Conservation (phyloP, 1,140 invertebrate genomes). For the Trachymyrmex septentrionalis region DNA sequence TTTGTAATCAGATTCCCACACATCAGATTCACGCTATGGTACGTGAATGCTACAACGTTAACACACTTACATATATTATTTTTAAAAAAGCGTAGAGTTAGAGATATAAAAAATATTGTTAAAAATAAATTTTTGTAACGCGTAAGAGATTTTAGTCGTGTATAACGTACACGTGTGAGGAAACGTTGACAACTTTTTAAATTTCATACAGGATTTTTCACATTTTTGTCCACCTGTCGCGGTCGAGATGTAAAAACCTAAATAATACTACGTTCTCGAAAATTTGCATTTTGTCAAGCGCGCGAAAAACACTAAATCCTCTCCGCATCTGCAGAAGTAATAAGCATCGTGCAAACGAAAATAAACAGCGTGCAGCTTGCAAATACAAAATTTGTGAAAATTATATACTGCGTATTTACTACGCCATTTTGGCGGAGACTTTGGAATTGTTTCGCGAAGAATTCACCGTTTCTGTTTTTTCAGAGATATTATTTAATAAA, state of each 20-base stretch:
- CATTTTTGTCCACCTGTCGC: slow-evolving; percentile 36
- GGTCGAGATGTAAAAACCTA: slow-evolving; percentile 44
- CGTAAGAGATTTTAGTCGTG: slow-evolving; percentile 42
- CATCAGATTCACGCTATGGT: neutral
- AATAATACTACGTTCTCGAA: slow-evolving; percentile 40
- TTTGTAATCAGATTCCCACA: slow-evolving; percentile 8
- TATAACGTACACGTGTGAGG: slow-evolving; percentile 10
- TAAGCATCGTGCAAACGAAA: slow-evolving; percentile 23
- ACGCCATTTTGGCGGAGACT: neutral
- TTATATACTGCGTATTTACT: neutral
- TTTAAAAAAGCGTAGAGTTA: neutral
- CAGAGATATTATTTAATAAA: slow-evolving; percentile 54
- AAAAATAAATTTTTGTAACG: slow-evolving; percentile 47
- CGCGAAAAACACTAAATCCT: slow-evolving; percentile 34
- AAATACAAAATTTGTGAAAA: slow-evolving; percentile 26
- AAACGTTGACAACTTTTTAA: slow-evolving; percentile 61
- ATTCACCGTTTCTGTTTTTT: slow-evolving; percentile 2
- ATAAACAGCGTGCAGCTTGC: slow-evolving; percentile 12
- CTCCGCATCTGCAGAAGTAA: slow-evolving; percentile 16
- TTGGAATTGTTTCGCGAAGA: neutral
- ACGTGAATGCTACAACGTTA: slow-evolving; percentile 4
- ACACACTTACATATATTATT: slow-evolving; percentile 22
- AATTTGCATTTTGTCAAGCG: slow-evolving; percentile 52
- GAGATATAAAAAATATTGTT: slow-evolving; percentile 28
- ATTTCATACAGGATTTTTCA: slow-evolving; percentile 57